Percentiles rank a stretch among this genome's conserved stretches.
Evolutionary conservation across 2,888 invertebrate species (phyloP).

Genomic region (Drosophila rubida): DNA sequence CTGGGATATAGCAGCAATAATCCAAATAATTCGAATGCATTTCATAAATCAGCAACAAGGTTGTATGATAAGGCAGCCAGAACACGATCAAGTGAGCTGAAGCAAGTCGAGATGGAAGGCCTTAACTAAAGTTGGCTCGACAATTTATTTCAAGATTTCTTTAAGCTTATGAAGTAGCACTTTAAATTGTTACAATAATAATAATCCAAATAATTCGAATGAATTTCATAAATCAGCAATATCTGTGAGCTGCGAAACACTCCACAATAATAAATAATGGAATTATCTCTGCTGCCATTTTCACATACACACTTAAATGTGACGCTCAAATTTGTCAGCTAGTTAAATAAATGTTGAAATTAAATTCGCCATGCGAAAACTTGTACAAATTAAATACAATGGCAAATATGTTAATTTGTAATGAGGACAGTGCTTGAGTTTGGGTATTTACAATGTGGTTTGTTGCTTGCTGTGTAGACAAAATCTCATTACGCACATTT

Average conservation of each 20-base stretch:
- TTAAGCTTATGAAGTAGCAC: no score
- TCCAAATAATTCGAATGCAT: not conserved
- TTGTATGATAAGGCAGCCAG: not conserved
- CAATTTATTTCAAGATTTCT: no score
- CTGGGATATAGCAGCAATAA: no score
- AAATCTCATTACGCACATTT: slow-evolving; percentile 73
- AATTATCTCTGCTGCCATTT: not conserved
- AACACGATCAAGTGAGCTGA: no score
- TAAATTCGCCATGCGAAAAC: not conserved
- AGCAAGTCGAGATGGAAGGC: not conserved
- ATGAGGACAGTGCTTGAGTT: slow-evolving; percentile 38
- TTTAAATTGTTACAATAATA: no score
- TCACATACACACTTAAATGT: not conserved
- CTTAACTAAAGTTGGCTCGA: no score
- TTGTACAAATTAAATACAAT: not conserved
- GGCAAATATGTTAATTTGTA: slow-evolving; percentile 39
- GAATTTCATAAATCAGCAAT: not conserved
- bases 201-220: no score
- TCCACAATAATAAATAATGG: not conserved
- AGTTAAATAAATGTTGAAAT: not conserved
- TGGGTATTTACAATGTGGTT: slow-evolving; percentile 21
- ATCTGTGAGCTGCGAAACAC: no score
- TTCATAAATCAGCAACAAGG: no score
- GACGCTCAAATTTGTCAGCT: not conserved
- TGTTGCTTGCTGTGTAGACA: slow-evolving; percentile 14